phyloP scores from a whole-genome alignment of 2,888 invertebrate genomes.

The Drosophila subquinaria region DNA sequence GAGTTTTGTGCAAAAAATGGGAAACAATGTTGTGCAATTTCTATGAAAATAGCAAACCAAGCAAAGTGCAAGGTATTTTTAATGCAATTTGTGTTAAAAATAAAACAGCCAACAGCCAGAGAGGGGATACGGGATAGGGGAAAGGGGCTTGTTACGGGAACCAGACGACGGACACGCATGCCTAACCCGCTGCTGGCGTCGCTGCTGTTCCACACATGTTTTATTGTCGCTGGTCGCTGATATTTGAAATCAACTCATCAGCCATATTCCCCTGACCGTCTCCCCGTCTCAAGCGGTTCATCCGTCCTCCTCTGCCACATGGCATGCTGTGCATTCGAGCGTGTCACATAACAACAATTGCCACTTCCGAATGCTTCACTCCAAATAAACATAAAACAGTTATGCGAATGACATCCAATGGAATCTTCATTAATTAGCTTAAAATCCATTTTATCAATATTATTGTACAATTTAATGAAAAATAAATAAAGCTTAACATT shows the following conservation, averaged over 20 bases:
- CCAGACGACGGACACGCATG: conserved; percentile 64
- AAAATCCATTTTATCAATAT: conserved; percentile 61
- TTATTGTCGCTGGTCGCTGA: conserved; percentile 41
- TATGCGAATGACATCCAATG: conserved; percentile 35
- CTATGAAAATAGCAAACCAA: conserved; percentile 58
- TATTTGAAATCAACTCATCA: conserved; percentile 50
- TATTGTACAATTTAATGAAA: conserved; percentile 54
- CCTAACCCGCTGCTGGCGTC: conserved; percentile 45
- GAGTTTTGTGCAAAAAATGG: conserved; percentile 19
- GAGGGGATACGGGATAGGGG: not conserved
- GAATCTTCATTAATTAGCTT: conserved; percentile 39
- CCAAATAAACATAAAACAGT: conserved; percentile 19
- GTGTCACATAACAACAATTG: conserved; percentile 62
- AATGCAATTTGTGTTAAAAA: conserved; percentile 67
- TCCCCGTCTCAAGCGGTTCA: not conserved
- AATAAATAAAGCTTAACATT: conserved; percentile 43
- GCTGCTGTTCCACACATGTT: conserved; percentile 51
- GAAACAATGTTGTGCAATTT: conserved; percentile 52
- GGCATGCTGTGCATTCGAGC: conserved; percentile 62
- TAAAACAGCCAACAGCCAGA: conserved; percentile 32
- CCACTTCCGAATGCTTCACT: conserved; percentile 59
- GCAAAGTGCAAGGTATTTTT: conserved; percentile 67
- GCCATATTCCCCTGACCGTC: too few relatives aligned
- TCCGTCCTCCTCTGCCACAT: conserved; percentile 9
- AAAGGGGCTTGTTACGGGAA: conserved; percentile 16